Evolutionary conservation across 2,113 vertebrate genomes (phyloP), one percentile per base, ranked within the genome.

Genomic region (Caracal caracal): DNA sequence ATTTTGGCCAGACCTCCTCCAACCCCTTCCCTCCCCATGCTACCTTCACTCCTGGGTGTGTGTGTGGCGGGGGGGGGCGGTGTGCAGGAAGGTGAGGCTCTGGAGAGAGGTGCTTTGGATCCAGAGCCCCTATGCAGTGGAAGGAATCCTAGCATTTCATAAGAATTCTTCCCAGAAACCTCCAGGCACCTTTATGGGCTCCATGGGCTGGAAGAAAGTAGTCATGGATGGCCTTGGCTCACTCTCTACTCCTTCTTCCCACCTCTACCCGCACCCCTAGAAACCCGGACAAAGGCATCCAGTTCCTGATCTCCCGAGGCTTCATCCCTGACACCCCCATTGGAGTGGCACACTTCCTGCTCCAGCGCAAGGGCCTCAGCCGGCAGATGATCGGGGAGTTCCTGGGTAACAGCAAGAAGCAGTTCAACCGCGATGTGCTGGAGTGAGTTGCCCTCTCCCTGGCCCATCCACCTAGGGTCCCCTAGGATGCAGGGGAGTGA

Each of bases 331-430:
- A 99, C 98, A 99, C 99, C 2, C 99, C 99, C 90, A 99, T 99
- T 0, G 99, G 99, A 11, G 99, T 99, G 96, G 99, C 99, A 87
- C 99, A 99, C 88, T 99, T 99, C 94, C 98, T 99, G 96, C 99
- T 99, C 53, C 99, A 99, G 98, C 98, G 99, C 80, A 99, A 99
- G 97, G 99, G 99, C 30, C 99, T 99, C 97, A 99, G 99, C 98
- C 99, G 99, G 12, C 99, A 99, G 98, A 99, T 99, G 99, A 99
- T 99, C 0, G 99, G 99, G 79, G 99, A 99, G 70, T 99, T 99
- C 98, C 99, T 99, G 20, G 99, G 99, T 40, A 99, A 99, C 99
- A 99, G 99, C 99, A 99, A 99, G 99, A 99, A 99, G 97, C 99
- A 99, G 84, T 99, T 99, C 99, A 99, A 99, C 99, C 99, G 99